Evolutionary conservation across 2,797 vertebrate genomes (phyloP), one percentile per base, ranked within the genome.

Genomic region (Austrolebias charrua): DNA sequence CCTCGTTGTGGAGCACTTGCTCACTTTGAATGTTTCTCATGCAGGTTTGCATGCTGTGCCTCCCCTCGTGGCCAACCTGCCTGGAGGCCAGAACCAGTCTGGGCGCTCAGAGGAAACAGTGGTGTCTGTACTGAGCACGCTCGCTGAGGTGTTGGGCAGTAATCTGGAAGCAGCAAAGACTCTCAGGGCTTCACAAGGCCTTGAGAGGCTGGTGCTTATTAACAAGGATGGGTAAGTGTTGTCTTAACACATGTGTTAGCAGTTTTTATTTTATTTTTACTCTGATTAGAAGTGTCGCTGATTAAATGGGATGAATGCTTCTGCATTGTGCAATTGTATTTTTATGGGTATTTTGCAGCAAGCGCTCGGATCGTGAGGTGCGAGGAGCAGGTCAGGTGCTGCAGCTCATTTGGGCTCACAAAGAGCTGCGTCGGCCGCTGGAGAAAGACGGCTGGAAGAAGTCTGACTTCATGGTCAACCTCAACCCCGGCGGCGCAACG

Each of bases 371-470:
- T 59, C 94, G 96, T 42, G 97, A 98, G 84, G 95, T 97, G 31
- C 92, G 97, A 54, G 95, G 94, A 0, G 96, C 96, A 0, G 95
- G 95, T 63, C 93, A 96, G 0, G 95, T 98, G 40, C 86, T 99
- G 75, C 97, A 98, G 90, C 95, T 96, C 0, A 80, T 99, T 58
- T 98, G 98, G 98, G 95, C 94, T 1, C 96, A 97, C 76, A 98
- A 98, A 71, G 97, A 99, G 74, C 92, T 99, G 44, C 92, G 96
- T 48, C 94, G 94, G 54, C 94, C 95, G 4, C 91, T 98, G 1
- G 96, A 98, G 78, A 99, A 98, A 72, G 98, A 99, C 7, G 98
- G 98, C 46, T 99, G 97, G 97, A 99, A 98, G 86, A 99, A 98
- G 79, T 93, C 93, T 0, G 97, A 98, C 86, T 99, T 99, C 84